A percentile compares a stretch with the other conserved stretches of the same genome.
phyloP scores from a whole-genome alignment of 2,797 vertebrate genomes.

The Microchirus variegatus region DNA sequence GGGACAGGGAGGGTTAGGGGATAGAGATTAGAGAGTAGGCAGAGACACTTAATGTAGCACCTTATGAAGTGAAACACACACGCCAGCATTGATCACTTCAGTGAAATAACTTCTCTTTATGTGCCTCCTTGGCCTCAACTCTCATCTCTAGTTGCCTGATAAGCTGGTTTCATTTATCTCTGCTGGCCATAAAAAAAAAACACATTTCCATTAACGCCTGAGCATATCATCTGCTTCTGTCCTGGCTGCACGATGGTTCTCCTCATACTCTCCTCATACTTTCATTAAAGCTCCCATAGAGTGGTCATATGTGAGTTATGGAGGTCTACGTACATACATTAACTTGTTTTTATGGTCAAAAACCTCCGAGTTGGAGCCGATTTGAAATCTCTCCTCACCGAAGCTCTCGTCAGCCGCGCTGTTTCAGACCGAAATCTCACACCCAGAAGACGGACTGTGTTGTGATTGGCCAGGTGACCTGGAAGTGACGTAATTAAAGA shows the following conservation, averaged over 20 bases:
- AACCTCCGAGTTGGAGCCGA: too few species aligned
- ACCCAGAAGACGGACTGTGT: too few species aligned
- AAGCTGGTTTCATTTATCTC: constrained; percentile 68
- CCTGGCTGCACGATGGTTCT: constrained; percentile 51
- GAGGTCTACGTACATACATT: too few species aligned
- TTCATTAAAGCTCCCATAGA: too few species aligned
- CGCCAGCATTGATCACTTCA: constrained; percentile 50
- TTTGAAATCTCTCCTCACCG: too few species aligned
- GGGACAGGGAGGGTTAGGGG: constrained; percentile 32
- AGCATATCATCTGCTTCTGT: constrained; percentile 70
- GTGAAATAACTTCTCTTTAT: constrained; percentile 62
- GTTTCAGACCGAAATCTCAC: too few species aligned
- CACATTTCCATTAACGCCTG: constrained; percentile 47
- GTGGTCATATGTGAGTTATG: too few species aligned
- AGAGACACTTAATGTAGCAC: constrained; percentile 72
- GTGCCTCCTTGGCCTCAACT: constrained; percentile 83
- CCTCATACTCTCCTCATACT: constrained; percentile 70
- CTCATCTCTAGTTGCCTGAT: constrained; percentile 72
- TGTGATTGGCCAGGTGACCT: too few species aligned
- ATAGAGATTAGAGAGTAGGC: constrained; percentile 44
- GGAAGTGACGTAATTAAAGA: too few species aligned
- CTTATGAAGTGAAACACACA: constrained; percentile 60
- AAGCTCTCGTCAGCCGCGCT: too few species aligned
- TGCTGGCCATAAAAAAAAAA: constrained; percentile 47
- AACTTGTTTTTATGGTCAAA: too few species aligned